Base-by-base conservation (phyloP, 2,888 invertebrate species). In the Pristionchus japonicus region DNA sequence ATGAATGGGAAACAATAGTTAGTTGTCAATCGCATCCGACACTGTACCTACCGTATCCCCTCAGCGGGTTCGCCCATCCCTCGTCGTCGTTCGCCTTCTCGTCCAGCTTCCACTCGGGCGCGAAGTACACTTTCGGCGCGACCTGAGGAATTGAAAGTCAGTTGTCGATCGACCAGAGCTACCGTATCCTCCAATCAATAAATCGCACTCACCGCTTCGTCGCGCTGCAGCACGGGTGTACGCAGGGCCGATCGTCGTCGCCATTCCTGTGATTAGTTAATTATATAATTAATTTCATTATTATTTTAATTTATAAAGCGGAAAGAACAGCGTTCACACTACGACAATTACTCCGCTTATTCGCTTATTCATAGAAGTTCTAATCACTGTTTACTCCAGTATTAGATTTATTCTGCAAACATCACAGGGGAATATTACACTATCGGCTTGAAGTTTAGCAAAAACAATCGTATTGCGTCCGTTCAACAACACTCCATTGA, bases 21-120 rank as follows among this genome's bases (percentile, higher is more conserved):
- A 57, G 64, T 3, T 31, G 64, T 11, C 64, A 31, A 67, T 31
- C 7, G 31, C 15, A 67, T 64, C 64, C n/a, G n/a, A 31, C 64
- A 13, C 1, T 27, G 27, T 64, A 4, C 52, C 52, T 87, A 87
- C 87, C 92, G 89, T 92, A 93, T 77, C 90, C 90, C 52, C 90
- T 90, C 87, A 92, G 49, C 13, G 94, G 93, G 88, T 91, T 87
- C 7, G 90, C 88, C 57, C 89, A 90, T n/a, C 91, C 91, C 82
- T 93, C 92, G n/a, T 91, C 92, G n/a, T 87, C 64, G 77, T 91
- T 90, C 13, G 91, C 89, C 64, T 90, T 90, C 88, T 92, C 90
- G 43, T 92, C 91, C 64, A 94, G 87, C 77, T 91, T 89, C 94
- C 94, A 94, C 89, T 93, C 93, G 15, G 93, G 93, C 15, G 93